Base-by-base conservation (phyloP, 2,797 vertebrate genomes). In the Leptodactylus fallax region DNA sequence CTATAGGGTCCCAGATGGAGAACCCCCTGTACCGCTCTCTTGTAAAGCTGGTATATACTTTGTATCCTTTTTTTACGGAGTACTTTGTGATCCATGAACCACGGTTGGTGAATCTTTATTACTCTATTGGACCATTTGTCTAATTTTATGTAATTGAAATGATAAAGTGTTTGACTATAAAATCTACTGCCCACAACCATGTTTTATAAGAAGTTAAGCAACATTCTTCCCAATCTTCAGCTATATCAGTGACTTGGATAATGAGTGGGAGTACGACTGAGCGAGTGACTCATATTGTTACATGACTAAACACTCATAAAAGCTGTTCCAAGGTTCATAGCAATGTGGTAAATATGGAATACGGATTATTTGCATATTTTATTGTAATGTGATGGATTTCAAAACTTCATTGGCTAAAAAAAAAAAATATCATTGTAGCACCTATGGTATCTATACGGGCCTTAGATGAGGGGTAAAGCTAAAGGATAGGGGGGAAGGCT, bases 271-370 rank as follows among this genome's bases (percentile, higher is more conserved):
- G 55, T 23, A 25, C 13, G 56, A 77, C 23, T 51, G 45, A 61
- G 61, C 1, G 71, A 16, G 36, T 85, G 83, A 85, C 71, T 85
- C 83, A 85, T 74, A 58, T 61, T 45, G 21, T 49, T 85, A 61
- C 13, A 49, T 84, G 55, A 84, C 71, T 85, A 51, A 11, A 51
- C 56, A 77, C 53, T 21, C 6, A 25, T 25, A 72, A 83, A 56
- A 36, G 67, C 53, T 58, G 65, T 67, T 53, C 16, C 23, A 58
- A 13, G 25, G 53, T 27, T 16, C 9, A 19, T 55, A 36, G 27
- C 45, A 47, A 63, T 63, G 27, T 63, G 17, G 12, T 13, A 47
- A 81, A 63, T 21, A 36, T 60, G 27, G 12, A 61, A 13, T 11
- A 80, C 19, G 11, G 36, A 21, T 36, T 60, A 45, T 13, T 55